Base-by-base conservation (phyloP, 2,797 vertebrate genomes). In the Glyptemys insculpta region DNA sequence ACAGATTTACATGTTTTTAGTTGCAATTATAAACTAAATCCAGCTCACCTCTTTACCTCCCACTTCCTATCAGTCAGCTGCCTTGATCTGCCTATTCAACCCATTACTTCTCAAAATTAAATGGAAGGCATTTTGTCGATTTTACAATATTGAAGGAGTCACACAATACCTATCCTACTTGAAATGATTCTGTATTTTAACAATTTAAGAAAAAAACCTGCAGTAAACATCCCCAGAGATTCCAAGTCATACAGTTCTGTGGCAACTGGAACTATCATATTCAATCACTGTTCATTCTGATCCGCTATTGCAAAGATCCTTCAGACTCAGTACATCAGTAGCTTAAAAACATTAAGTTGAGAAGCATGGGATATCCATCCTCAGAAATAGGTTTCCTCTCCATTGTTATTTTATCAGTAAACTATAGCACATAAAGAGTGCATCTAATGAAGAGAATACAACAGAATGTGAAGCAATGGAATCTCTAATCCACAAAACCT, bases 181-280 rank as follows among this genome's bases (percentile, higher is more conserved):
- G 89, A 93, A 97, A 93, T 96, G 94, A 96, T 92, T 94, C 79
- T 89, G 86, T 91, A 79, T 86, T 87, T 92, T 87, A 41, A 84
- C 96, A 89, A 95, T 96, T 89, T 94, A 83, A 92, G 80, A 81
- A 89, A 87, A 87, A 91, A 88, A 79, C 52, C 81, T 3, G 59
- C 59, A 94, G 89, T 89, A 86, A 89, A 79, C 37, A 87, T 34
- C 49, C 89, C 94, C 82, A 81, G 54, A 94, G 86, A 47, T 84
- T 92, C 84, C 82, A 54, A 93, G n/a, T 12, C 81, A 19, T 81
- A 19, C 76, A 90, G 34, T 8, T 82, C 74, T 49, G 87, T 68
- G 91, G 25, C 25, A 12, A 27, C 44, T 29, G 7, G 44, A 76
- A 88, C 87, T 92, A 80, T 92, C 79, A 79, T 54, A 81, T 47